Base-by-base conservation (phyloP, 2,888 invertebrate species). In the Villa cingulata region DNA sequence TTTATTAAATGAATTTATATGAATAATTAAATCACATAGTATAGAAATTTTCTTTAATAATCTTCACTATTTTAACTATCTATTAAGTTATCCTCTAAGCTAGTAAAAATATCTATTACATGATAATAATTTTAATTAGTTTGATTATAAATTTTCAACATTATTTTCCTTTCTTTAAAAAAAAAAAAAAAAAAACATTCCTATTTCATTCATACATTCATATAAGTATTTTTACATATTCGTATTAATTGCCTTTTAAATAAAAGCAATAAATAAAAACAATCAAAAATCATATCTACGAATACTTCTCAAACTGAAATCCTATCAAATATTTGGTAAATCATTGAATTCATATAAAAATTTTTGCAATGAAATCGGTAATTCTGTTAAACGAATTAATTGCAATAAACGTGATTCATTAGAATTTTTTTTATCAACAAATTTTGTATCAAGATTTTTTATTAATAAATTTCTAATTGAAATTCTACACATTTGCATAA, bases 321-420 rank as follows among this genome's bases (percentile, higher is more conserved):
- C 29, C 32, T 27, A 46, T 49, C 45, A 45, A 43, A 49, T 49
- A 34, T 45, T 29, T 36, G 63, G 60, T 50, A 66, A 53, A 53
- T 68, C 68, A 42, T 59, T 54, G 49, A 64, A 67, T 15, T 66
- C 59, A 52, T 56, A 55, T 14, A 68, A 53, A 54, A 60, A 68
- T 48, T 52, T 55, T 48, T 66, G 62, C 27, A 68, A 48, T 3
- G 56, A 56, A 34, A 49, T 53, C 14, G 68, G 68, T 46, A 68
- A 57, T 44, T 56, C 62, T 27, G 64, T 58, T 49, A 60, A 56
- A 40, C 58, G 58, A 10, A 66, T 59, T 20, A 68, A 58, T 44
- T 54, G 54, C n/a, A 55, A 54, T 42, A 68, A 45, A 20, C 60
- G 59, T 4, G 68, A 66, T 40, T 62, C 59, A 47, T 47, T 53